Conservation (phyloP, 53 echinoderm and acorn worm genomes). For the Henricia sp. region DNA sequence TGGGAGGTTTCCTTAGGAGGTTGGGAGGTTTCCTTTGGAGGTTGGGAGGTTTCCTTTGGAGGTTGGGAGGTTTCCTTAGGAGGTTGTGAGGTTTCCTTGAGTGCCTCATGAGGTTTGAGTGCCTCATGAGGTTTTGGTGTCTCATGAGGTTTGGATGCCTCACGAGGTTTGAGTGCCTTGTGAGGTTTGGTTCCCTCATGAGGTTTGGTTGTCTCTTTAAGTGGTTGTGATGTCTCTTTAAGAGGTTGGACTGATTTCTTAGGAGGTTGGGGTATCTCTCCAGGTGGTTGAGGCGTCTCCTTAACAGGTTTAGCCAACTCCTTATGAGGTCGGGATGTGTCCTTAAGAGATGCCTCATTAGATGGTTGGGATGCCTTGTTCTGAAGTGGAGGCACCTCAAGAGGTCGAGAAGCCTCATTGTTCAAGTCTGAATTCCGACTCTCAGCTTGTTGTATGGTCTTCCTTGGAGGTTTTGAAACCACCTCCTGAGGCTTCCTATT, state of each 20-base stretch:
- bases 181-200: slow-evolving; percentile 1
- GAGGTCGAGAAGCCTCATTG: neutral
- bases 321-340: no score
- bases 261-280: neutral
- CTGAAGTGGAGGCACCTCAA: neutral
- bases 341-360: no score
- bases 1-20: neutral
- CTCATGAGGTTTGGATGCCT: neutral
- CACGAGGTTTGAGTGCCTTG: neutral
- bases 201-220: neutral
- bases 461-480: no score
- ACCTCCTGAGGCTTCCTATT: neutral
- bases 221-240: neutral
- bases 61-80: no score
- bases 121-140: no score
- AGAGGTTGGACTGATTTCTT: neutral
- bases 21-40: neutral
- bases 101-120: no score
- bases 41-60: neutral
- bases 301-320: neutral
- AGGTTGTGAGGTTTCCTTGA: no score
- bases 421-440: neutral
- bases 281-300: neutral
- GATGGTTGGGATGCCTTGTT: no score
- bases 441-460: neutral